phyloP scores from a whole-genome alignment of 2,888 invertebrate species.

The Lasioglossum vierecki region DNA sequence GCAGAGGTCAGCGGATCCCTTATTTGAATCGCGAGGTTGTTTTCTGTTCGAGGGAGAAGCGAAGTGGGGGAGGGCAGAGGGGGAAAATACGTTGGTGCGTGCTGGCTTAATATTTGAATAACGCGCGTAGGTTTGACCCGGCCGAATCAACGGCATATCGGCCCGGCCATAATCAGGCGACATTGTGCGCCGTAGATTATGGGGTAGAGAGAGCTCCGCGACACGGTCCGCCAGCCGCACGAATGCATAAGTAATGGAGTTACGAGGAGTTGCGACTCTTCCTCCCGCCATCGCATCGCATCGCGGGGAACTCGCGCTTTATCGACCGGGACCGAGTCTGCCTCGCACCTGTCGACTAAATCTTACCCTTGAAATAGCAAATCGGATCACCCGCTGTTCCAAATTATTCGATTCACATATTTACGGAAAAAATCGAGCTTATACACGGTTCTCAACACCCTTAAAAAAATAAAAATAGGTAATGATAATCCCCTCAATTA shows the following conservation, averaged over 20 bases:
- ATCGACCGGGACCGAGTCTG: conserved; percentile 35
- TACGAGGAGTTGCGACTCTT: conserved; percentile 56
- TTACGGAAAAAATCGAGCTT: no score
- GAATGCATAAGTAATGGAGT: conserved; percentile 80
- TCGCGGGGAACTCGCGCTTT: conserved; percentile 30
- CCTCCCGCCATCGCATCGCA: conserved; percentile 19
- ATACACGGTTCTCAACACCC: no score
- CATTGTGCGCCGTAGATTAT: conserved; percentile 80
- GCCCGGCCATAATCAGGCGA: conserved; percentile 77
- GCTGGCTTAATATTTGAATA: conserved; percentile 77
- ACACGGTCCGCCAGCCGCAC: conserved; percentile 60
- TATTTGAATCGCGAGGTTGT: conserved; percentile 35
- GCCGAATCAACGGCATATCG: conserved; percentile 72
- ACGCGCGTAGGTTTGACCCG: conserved; percentile 76
- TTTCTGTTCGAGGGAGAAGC: conserved; percentile 22
- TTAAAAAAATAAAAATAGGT: no score
- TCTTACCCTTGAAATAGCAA: conserved; percentile 28
- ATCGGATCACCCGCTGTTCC: neutral
- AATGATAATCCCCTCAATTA: no score
- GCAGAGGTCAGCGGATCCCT: conserved; percentile 52
- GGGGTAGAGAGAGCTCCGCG: conserved; percentile 69
- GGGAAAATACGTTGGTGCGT: conserved; percentile 14
- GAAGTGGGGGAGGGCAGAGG: conserved; percentile 1
- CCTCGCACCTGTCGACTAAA: conserved; percentile 62
- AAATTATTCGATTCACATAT: no score